These are phyloP conservation scores for Lacanobia wlatinum DNA, from an alignment of 2,888 invertebrate species.

Conservation along the genomic window DNA sequence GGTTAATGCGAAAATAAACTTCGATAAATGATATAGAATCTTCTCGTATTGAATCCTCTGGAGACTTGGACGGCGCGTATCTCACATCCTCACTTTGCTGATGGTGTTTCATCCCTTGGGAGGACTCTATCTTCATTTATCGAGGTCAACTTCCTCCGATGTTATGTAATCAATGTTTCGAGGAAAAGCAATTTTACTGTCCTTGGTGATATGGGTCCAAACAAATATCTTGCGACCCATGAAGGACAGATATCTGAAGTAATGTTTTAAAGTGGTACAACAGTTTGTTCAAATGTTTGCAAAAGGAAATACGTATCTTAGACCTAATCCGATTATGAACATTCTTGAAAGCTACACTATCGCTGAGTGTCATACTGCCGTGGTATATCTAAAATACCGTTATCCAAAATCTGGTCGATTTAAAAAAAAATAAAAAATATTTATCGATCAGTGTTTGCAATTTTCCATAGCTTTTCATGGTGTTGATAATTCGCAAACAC, in stretches of 20 bases:
- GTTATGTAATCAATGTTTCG: conserved; percentile 27
- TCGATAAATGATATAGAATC: conserved; percentile 12
- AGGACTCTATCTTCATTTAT: conserved; percentile 52
- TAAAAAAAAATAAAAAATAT: too few relatives aligned
- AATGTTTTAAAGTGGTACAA: neutral
- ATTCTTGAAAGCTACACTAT: too few relatives aligned
- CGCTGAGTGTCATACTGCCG: too few relatives aligned
- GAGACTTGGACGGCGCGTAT: conserved; percentile 12
- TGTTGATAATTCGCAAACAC: too few relatives aligned
- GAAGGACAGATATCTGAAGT: neutral
- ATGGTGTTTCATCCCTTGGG: conserved; percentile 38
- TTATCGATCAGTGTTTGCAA: too few relatives aligned
- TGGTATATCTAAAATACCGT: too few relatives aligned
- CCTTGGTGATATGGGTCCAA: conserved; percentile 3
- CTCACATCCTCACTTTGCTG: conserved; percentile 18
- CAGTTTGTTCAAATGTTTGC: neutral
- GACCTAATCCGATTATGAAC: neutral
- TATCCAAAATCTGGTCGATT: too few relatives aligned
- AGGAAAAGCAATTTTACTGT: conserved; percentile 17
- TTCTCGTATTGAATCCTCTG: conserved; percentile 9
- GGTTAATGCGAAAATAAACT: conserved; percentile 52
- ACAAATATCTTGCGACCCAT: neutral
- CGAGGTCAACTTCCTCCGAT: conserved; percentile 19
- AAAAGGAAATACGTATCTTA: neutral
- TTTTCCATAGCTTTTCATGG: too few relatives aligned